Conservation (phyloP, 2,113 vertebrate species). For the Menura novaehollandiae region DNA sequence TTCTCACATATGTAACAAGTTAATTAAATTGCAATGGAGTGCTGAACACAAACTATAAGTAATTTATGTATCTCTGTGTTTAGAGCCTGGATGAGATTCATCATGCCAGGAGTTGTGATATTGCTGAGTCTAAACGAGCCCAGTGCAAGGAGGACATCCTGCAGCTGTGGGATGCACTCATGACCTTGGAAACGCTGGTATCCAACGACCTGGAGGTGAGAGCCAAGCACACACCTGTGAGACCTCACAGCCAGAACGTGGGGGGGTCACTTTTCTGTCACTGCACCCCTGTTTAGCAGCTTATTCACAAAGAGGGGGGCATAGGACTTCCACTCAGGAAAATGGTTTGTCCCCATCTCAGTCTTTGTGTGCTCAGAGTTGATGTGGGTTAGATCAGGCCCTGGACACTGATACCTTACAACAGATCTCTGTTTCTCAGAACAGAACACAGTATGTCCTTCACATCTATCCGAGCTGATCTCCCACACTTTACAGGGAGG, state of each 20-base stretch:
- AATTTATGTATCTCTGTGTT: constrained; percentile 9
- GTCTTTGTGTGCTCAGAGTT: neutral
- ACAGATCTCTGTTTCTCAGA: neutral
- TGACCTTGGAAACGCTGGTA: constrained; percentile 80
- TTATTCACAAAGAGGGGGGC: neutral
- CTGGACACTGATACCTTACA: neutral
- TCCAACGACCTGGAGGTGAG: constrained; percentile 85
- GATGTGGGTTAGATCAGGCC: neutral
- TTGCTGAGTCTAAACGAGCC: constrained; percentile 35
- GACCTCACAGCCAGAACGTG: fast-evolving
- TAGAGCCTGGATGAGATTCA: constrained; percentile 72
- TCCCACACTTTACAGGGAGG: neutral
- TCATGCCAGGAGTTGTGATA: constrained; percentile 29
- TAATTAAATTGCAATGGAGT: constrained; percentile 37
- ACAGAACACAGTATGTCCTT: neutral
- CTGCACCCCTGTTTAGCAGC: neutral
- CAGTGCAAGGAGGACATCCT: constrained; percentile 62
- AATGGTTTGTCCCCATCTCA: neutral
- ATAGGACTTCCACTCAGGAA: neutral
- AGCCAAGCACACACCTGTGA: neutral
- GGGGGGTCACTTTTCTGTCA: neutral
- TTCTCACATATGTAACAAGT: constrained; percentile 37
- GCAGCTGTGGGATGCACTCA: constrained; percentile 71
- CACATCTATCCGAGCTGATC: neutral
- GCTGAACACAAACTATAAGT: neutral